A percentile compares a stretch with the other conserved stretches of the same genome.
phyloP scores from a whole-genome alignment of 2,797 vertebrate genomes.

The Pipistrellus pygmaeus region DNA sequence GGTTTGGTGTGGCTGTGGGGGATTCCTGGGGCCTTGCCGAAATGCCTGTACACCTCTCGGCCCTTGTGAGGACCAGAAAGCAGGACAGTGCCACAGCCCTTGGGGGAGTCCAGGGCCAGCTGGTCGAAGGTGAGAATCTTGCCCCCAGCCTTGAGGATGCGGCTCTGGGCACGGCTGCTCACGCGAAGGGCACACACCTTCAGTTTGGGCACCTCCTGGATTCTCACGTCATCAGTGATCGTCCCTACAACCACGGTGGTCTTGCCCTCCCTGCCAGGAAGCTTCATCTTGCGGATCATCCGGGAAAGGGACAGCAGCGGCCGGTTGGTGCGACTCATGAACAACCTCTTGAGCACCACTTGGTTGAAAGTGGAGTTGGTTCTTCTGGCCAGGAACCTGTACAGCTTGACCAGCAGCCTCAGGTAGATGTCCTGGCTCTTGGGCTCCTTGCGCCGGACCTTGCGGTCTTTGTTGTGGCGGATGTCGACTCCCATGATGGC shows the following conservation, averaged over 20 bases:
- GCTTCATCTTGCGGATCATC: constrained; percentile 96
- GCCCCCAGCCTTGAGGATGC: constrained; percentile 94
- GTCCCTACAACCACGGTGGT: constrained; percentile 95
- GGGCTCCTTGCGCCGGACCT: constrained; percentile 96
- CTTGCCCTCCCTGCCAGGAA: constrained; percentile 92
- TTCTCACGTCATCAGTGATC: constrained; percentile 94
- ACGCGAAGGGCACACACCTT: constrained; percentile 95
- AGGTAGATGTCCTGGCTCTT: constrained; percentile 97
- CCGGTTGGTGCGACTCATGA: constrained; percentile 96
- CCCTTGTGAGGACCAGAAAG: constrained; percentile 96
- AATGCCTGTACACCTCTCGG: constrained; percentile 96
- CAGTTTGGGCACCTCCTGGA: constrained; percentile 95
- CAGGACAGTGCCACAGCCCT: constrained; percentile 94
- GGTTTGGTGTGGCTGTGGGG: constrained; percentile 96
- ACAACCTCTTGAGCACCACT: constrained; percentile 94
- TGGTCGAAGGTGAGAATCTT: constrained; percentile 96
- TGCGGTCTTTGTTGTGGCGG: constrained; percentile 98
- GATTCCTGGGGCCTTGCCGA: constrained; percentile 95
- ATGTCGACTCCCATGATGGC: constrained; percentile 98
- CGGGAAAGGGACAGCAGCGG: constrained; percentile 94
- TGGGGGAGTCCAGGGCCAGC: constrained; percentile 93
- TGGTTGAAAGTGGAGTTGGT: constrained; percentile 95
- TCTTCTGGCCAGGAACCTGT: constrained; percentile 95
- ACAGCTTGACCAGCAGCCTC: constrained; percentile 96
- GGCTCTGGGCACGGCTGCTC: constrained; percentile 91